Base-by-base conservation (phyloP, 1,140 invertebrate genomes). In the Sycophila sp. region DNA sequence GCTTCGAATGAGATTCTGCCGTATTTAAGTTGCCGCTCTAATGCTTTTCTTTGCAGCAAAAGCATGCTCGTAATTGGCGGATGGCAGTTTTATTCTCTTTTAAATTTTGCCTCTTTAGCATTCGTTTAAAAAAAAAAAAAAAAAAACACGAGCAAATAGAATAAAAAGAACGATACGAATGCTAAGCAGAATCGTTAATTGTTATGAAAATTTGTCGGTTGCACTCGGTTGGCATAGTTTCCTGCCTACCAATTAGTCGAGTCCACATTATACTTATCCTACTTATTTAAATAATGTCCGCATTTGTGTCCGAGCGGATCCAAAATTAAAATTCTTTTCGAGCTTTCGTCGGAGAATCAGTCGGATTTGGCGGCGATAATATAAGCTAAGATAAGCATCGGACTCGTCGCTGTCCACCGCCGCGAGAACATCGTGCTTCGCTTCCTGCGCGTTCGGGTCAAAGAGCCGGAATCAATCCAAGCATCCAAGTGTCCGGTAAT, bases 401-500 rank as follows among this genome's bases (percentile, higher is more conserved):
- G 10, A 51, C 26, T 4, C 13, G n/a, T 17, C 28, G 30, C 28
- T 45, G 40, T 15, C 13, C 13, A n/a, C 5, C 11, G n/a, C 36
- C 19, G 17, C 45, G 28, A 32, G 28, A 34, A 5, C 4, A 13
- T 22, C n/a, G 13, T 47, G 28, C 30, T 34, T 28, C 11, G 34
- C n/a, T 19, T 28, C 22, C 11, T 49, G 22, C 11, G 11, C 22
- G 28, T 8, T 53, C 15, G 19, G n/a, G 42, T 22, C 17, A 47
- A 22, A 22, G 17, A 22, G 24, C 26, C 49, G 47, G 24, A 56
- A 56, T 34, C 53, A 19, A 34, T 19, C 32, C 15, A 6, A 70
- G 53, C 67, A 72, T 75, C 70, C 60, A 66, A 72, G 71, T 72
- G 56, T 53, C 22, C 62, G 62, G 62, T 75, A 75, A 72, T 75